These are phyloP conservation scores for Melanotaenia nigrans DNA, from an alignment of 2,797 vertebrate genomes.

Conservation along the genomic window DNA sequence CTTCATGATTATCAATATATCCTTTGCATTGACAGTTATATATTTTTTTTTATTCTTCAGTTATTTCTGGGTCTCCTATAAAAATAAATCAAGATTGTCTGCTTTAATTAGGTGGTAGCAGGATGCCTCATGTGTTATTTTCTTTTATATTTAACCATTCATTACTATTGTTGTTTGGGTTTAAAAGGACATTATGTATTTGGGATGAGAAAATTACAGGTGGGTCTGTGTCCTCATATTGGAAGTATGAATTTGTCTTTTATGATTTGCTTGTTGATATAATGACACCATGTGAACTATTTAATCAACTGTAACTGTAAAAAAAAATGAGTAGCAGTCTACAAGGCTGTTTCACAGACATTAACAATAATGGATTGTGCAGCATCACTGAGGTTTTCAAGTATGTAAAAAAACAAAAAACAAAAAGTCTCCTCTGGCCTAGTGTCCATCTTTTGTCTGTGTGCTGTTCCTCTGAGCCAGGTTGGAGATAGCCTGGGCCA, in stretches of 20 bases:
- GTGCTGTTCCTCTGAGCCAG: constrained; percentile 73
- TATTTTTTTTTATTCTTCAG: background rate
- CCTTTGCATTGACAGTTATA: background rate
- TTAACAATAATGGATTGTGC: background rate
- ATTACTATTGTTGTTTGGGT: background rate
- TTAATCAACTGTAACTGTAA: background rate
- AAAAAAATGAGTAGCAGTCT: background rate
- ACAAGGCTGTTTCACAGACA: background rate
- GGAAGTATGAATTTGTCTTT: background rate
- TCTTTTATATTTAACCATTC: background rate
- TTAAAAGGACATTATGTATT: background rate
- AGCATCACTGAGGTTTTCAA: constrained; percentile 8
- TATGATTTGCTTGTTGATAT: background rate
- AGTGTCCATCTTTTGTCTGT: constrained; percentile 58
- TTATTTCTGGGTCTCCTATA: background rate
- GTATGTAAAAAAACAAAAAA: background rate
- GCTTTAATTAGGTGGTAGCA: background rate
- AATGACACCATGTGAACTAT: background rate
- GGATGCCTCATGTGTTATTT: background rate
- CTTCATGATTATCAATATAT: background rate
- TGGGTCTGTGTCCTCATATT: background rate
- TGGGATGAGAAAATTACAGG: background rate
- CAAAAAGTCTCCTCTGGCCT: background rate
- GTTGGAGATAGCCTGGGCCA: constrained; percentile 83
- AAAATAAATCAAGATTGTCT: background rate